These are phyloP conservation scores for Campoletis sonorensis DNA, from an alignment of 1,140 invertebrate species.

Conservation along the genomic window DNA sequence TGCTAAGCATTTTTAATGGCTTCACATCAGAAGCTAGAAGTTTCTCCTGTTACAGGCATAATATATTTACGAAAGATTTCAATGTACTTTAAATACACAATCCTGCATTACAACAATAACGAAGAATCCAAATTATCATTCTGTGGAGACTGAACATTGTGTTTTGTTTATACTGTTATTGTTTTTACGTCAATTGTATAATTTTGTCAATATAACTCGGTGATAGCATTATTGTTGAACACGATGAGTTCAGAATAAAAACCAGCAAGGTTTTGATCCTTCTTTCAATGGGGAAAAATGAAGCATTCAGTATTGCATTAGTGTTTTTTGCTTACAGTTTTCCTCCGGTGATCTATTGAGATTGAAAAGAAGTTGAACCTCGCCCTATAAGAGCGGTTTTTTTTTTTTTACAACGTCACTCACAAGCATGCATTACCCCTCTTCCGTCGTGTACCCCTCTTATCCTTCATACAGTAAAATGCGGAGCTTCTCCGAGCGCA, in stretches of 20 bases:
- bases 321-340: background rate
- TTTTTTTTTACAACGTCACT: background rate
- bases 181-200: no score
- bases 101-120: no score
- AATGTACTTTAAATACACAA: no score
- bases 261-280: background rate
- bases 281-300: background rate
- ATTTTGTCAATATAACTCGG: background rate
- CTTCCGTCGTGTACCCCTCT: background rate
- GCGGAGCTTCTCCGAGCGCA: slow-evolving; percentile 30
- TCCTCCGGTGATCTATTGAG: slow-evolving; percentile 10
- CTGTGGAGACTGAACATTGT: no score
- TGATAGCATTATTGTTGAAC: background rate
- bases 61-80: no score
- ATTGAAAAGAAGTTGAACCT: background rate
- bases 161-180: no score
- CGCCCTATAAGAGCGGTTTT: slow-evolving; percentile 11
- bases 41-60: no score
- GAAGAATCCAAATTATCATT: no score
- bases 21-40: no score
- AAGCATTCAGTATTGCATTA: background rate
- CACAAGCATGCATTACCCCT: background rate
- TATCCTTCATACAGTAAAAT: slow-evolving; percentile 1
- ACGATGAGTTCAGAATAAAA: slow-evolving; percentile 11
- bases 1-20: no score